Percentiles rank a stretch among this genome's conserved stretches.
phyloP scores from a whole-genome alignment of 2,888 invertebrate genomes.

The Cataglyphis rosenhaueri region DNA sequence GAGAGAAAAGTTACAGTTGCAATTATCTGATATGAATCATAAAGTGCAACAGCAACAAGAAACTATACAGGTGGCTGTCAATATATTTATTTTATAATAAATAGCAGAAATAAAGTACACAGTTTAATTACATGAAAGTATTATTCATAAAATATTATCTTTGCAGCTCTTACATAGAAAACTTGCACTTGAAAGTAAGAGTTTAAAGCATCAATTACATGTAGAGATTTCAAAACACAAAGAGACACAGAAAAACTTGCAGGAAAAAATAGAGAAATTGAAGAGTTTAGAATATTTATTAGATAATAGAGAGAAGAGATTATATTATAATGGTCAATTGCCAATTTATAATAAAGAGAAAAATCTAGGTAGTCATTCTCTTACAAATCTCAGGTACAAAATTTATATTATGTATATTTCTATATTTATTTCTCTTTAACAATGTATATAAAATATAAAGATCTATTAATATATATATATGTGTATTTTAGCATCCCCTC shows the following conservation, averaged over 20 bases:
- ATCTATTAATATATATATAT: constrained; percentile 22
- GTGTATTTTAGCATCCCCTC: constrained; percentile 54
- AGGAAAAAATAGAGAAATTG: constrained; percentile 88
- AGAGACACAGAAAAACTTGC: constrained; percentile 89
- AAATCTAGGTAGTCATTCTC: constrained; percentile 77
- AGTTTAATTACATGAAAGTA: not conserved
- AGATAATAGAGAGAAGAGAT: constrained; percentile 86
- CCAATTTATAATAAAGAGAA: constrained; percentile 73
- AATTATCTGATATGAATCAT: constrained; percentile 85
- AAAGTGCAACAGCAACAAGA: constrained; percentile 84
- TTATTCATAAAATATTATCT: constrained; percentile 14
- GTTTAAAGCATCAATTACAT: constrained; percentile 90
- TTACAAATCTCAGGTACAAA: constrained; percentile 79
- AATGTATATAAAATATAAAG: not conserved
- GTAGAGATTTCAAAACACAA: constrained; percentile 90
- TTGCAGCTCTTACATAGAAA: constrained; percentile 89
- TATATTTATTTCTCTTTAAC: not conserved
- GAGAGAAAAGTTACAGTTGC: constrained; percentile 90
- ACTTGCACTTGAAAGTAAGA: constrained; percentile 91
- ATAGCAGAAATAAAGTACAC: not conserved
- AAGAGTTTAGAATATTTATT: constrained; percentile 88
- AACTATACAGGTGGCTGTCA: constrained; percentile 83
- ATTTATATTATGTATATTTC: not conserved
- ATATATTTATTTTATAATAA: constrained; percentile 6
- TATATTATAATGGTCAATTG: constrained; percentile 79